Conservation (phyloP, 2,797 vertebrate genomes). For the Cuniculus paca region DNA sequence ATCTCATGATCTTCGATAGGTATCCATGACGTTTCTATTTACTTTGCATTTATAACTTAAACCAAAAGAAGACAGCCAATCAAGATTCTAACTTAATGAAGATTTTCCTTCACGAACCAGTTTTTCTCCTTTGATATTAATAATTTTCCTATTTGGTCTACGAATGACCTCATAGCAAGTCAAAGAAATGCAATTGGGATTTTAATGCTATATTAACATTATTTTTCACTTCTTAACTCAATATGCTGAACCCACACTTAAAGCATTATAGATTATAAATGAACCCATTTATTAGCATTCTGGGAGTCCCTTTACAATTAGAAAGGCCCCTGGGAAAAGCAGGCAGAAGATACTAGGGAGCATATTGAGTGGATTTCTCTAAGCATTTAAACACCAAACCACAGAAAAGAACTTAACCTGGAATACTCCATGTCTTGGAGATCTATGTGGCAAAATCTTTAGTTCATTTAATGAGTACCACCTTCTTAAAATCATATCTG, state of each 20-base stretch:
- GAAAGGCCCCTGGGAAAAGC: constrained; percentile 47
- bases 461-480: not conserved
- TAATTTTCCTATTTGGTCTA: constrained; percentile 45
- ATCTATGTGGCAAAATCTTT: constrained; percentile 38
- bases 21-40: constrained; percentile 43
- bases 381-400: constrained; percentile 59
- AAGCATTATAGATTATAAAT: constrained; percentile 51
- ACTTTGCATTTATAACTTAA: constrained; percentile 43
- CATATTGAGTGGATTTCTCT: not conserved
- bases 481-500: constrained; percentile 49
- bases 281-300: constrained; percentile 54
- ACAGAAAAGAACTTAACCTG: constrained; percentile 62
- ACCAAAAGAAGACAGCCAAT: constrained; percentile 61
- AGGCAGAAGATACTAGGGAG: not conserved
- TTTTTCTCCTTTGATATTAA: constrained; percentile 45
- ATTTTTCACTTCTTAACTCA: constrained; percentile 68
- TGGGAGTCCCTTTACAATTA: constrained; percentile 67
- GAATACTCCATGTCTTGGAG: not conserved
- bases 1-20: constrained; percentile 56
- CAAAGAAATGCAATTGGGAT: constrained; percentile 59
- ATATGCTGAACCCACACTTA: constrained; percentile 16
- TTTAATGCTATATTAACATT: constrained; percentile 49
- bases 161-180: constrained; percentile 51
- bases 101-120: constrained; percentile 26
- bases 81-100: constrained; percentile 50